Conservation (phyloP, 2,797 vertebrate genomes). For the Phoxinus dragarum region DNA sequence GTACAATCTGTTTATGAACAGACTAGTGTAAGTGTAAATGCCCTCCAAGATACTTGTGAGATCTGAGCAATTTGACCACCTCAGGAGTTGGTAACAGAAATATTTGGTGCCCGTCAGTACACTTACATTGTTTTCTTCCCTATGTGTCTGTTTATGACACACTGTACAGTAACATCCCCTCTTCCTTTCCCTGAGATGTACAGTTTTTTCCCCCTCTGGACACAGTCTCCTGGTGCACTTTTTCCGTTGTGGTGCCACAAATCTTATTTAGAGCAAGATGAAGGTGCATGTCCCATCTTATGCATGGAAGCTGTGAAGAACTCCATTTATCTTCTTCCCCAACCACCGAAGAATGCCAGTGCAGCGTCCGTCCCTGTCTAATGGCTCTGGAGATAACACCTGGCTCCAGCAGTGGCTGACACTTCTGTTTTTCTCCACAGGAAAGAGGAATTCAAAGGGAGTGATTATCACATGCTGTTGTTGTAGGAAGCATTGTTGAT, state of each 20-base stretch:
- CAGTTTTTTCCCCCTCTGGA: background rate
- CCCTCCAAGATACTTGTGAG: background rate
- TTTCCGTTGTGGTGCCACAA: slow-evolving; percentile 32
- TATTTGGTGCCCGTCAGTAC: background rate
- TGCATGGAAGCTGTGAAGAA: slow-evolving; percentile 62
- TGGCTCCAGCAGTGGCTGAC: slow-evolving; percentile 57
- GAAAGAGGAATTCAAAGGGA: slow-evolving; percentile 49
- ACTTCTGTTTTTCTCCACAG: slow-evolving; percentile 61
- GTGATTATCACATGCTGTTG: slow-evolving; percentile 23
- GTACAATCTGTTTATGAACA: background rate
- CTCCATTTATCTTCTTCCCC: slow-evolving; percentile 67
- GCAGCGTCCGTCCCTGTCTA: slow-evolving; percentile 64
- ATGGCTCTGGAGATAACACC: slow-evolving; percentile 69
- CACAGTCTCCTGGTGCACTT: slow-evolving; percentile 22
- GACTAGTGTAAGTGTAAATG: background rate
- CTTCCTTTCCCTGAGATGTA: background rate
- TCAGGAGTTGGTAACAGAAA: background rate
- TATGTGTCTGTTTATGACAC: background rate
- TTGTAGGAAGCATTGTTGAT: slow-evolving; percentile 38
- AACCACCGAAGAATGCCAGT: slow-evolving; percentile 8
- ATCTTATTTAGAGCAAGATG: slow-evolving; percentile 60
- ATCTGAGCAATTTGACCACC: background rate
- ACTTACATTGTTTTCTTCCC: background rate
- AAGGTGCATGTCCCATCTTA: slow-evolving; percentile 59
- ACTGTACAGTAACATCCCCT: background rate